These are phyloP conservation scores for Petrocephalus schoutedeni DNA, from an alignment of 2,797 vertebrate species.

Conservation along the genomic window DNA sequence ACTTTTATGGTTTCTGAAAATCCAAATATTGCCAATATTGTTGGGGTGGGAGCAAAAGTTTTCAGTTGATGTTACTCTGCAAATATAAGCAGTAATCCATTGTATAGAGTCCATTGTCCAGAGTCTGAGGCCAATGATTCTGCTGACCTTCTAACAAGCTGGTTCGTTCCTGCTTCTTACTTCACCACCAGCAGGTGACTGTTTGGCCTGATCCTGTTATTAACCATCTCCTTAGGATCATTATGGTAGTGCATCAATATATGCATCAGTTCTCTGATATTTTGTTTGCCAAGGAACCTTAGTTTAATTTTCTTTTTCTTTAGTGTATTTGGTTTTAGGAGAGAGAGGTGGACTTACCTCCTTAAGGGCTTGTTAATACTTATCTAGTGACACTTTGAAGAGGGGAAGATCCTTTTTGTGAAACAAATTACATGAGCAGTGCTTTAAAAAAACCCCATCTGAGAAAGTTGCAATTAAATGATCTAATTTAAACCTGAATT, in stretches of 20 bases:
- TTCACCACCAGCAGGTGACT: background rate
- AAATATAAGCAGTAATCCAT: background rate
- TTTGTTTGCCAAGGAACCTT: background rate
- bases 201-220: background rate
- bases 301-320: background rate
- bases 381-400: background rate
- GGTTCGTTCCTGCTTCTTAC: background rate
- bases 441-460: background rate
- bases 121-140: background rate
- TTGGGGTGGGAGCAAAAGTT: background rate
- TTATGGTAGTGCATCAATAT: background rate
- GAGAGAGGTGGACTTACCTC: background rate
- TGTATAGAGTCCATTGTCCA: background rate
- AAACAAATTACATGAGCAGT: constrained; percentile 1
- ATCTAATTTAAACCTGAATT: background rate
- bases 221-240: background rate
- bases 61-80: background rate
- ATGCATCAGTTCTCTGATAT: background rate
- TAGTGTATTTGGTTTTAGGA: background rate
- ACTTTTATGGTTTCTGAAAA: background rate
- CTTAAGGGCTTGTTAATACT: constrained; percentile 2
- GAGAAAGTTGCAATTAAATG: background rate
- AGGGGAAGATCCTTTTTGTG: background rate
- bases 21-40: background rate
- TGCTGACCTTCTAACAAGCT: background rate